Base-by-base conservation (phyloP, 2,113 vertebrate genomes). In the Macquaria ambigua region DNA sequence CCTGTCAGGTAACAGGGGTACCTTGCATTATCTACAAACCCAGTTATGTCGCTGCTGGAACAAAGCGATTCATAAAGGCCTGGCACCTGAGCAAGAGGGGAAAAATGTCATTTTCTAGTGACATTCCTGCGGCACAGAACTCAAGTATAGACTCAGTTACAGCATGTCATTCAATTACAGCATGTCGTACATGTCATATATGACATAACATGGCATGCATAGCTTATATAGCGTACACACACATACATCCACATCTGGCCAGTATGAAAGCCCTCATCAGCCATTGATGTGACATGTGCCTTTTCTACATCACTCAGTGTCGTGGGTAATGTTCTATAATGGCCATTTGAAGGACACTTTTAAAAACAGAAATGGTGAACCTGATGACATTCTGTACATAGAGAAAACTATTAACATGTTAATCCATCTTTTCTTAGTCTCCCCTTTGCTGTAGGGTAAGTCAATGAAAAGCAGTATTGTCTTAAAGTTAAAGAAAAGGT, bases 1-100 rank as follows among this genome's bases (percentile, higher is more conserved):
- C 70, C 77, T 89, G 80, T 91, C 90, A 88, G 74, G 79, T 72
- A 82, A 74, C 74, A 75, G 34, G 72, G 71, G 81, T 58, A 70
- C 69, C 58, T 53, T 31, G 52, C 25, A 80, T 89, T 90, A 92
- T 88, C 81, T 86, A 62, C 72, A 85, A 74, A 64, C 28, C 39
- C 81, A 79, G 86, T 82, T 64, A 78, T 79, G 70, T 64, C 28
- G 28, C 78, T 8, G 81, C 75, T 28, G 87, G 72, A 89, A 77
- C 79, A 74, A 85, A 75, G 55, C 12, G 15, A 87, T 82, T 90
- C 77, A 77, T 77, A 73, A 53, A 79, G 78, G 41, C 74, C 58
- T 75, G 86, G 41, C 81, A 55, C 62, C 63, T 11, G 63, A 79
- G 74, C 67, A 48, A 59, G 63, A 85, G 10, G 21, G 64, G 68